phyloP scores from a whole-genome alignment of 2,113 vertebrate species.

The Gasterosteus nipponicus region DNA sequence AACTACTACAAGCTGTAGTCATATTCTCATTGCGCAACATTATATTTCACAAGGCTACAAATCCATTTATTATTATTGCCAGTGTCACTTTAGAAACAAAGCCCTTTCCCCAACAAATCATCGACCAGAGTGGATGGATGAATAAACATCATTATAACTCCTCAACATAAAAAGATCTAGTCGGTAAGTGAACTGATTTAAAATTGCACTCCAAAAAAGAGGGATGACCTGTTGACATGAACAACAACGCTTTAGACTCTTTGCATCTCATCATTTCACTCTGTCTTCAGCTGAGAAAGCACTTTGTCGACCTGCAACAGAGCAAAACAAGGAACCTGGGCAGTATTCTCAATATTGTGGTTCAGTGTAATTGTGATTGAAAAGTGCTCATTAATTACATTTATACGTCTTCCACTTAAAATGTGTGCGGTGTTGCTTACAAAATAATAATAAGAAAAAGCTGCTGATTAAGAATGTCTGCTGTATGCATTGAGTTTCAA shows the following conservation, averaged over 20 bases:
- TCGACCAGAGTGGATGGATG: not conserved
- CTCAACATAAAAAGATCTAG: not conserved
- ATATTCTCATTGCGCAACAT: not conserved
- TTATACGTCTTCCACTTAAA: not conserved
- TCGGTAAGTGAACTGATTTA: not conserved
- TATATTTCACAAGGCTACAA: not conserved
- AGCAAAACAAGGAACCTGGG: not conserved
- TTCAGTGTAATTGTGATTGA: not conserved
- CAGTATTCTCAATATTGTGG: not conserved
- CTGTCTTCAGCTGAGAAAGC: slow-evolving; percentile 82
- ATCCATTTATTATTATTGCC: not conserved
- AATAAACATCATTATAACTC: not conserved
- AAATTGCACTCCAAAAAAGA: not conserved
- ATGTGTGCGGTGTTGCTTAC: not conserved
- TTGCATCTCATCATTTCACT: slow-evolving; percentile 45
- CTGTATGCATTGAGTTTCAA: not conserved
- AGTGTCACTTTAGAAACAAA: not conserved
- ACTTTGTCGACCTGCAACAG: slow-evolving; percentile 83
- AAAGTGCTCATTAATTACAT: not conserved
- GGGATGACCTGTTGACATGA: not conserved
- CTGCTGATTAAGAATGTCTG: not conserved
- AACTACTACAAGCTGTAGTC: not conserved
- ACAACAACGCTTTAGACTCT: not conserved
- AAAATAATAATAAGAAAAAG: not conserved
- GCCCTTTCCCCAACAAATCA: not conserved